These are phyloP conservation scores for Misgurnus mizolepis DNA, from an alignment of 2,113 vertebrate species.

Conservation along the genomic window DNA sequence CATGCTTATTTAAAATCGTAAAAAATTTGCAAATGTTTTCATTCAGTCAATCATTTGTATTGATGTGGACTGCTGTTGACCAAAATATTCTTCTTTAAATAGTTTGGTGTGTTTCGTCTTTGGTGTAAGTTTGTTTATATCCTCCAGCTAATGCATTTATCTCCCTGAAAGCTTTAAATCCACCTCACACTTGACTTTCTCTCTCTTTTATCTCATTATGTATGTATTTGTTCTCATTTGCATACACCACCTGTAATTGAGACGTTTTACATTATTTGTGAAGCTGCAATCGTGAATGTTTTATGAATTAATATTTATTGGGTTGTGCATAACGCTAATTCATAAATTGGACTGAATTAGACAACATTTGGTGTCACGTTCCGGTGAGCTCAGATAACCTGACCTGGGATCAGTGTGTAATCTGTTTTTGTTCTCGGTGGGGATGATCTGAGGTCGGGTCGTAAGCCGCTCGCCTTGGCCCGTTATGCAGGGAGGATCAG, in stretches of 20 bases:
- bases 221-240: background rate
- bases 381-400: constrained; percentile 7
- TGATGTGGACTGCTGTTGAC: too few species aligned
- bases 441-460: constrained; percentile 39
- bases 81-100: background rate
- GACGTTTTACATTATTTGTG: background rate
- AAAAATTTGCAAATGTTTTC: too few species aligned
- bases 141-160: background rate
- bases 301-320: constrained; percentile 11
- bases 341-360: background rate
- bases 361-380: background rate
- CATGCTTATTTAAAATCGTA: too few species aligned
- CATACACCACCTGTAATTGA: background rate
- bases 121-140: background rate
- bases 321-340: background rate
- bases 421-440: constrained; percentile 30
- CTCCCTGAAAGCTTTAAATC: background rate
- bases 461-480: background rate
- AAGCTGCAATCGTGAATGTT: constrained; percentile 5
- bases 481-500: background rate
- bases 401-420: constrained; percentile 42
- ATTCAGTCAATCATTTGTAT: too few species aligned
- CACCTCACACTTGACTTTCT: background rate
- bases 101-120: fast-evolving
- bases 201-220: background rate